Conservation (phyloP, 2,888 invertebrate species). For the Orthosia gothica region DNA sequence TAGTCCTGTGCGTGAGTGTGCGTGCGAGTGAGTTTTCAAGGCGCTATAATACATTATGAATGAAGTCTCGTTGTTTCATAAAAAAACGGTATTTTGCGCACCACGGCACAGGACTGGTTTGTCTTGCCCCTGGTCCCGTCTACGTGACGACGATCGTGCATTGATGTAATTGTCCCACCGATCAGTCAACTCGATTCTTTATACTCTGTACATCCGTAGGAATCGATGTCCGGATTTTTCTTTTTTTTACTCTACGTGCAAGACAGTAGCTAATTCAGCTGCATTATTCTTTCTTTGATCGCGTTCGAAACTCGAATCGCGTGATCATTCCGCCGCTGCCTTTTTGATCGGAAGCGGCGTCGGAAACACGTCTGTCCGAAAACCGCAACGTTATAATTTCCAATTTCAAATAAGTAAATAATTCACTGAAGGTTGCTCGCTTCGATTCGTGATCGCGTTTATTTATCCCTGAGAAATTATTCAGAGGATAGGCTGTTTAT, state of each 20-base stretch:
- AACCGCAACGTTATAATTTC: constrained; percentile 89
- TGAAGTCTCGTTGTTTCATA: constrained; percentile 87
- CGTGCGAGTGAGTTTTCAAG: constrained; percentile 81
- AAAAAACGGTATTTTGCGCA: constrained; percentile 87
- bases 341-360: constrained; percentile 85
- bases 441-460: constrained; percentile 75
- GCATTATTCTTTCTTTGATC: constrained; percentile 70
- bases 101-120: constrained; percentile 83
- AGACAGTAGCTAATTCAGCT: constrained; percentile 70
- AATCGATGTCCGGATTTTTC: constrained; percentile 74
- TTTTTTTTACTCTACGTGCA: constrained; percentile 72
- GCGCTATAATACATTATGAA: constrained; percentile 89
- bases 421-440: constrained; percentile 83
- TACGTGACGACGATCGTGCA: constrained; percentile 83
- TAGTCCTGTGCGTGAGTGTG: constrained; percentile 75
- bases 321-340: constrained; percentile 84
- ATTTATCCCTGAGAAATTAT: constrained; percentile 79
- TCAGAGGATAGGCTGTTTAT: constrained; percentile 75
- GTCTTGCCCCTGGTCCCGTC: constrained; percentile 79
- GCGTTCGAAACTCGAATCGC: constrained; percentile 81
- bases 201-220: constrained; percentile 80
- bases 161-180: constrained; percentile 86
- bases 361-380: constrained; percentile 89
- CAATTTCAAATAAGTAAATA: constrained; percentile 88
- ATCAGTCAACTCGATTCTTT: constrained; percentile 79